phyloP scores from a whole-genome alignment of 2,797 vertebrate species.

The Eulemur rubriventer region DNA sequence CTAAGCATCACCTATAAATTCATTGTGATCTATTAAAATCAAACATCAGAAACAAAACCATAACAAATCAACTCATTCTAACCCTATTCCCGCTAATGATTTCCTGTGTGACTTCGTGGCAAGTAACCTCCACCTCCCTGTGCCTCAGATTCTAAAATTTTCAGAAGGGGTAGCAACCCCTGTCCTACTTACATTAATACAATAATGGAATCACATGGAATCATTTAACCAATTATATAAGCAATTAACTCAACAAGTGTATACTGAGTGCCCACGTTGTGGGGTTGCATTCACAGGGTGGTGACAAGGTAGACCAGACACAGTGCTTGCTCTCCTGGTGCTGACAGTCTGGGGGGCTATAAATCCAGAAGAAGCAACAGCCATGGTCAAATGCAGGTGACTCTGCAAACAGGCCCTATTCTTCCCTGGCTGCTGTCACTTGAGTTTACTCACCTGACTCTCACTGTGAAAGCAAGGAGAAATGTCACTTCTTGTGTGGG shows the following conservation, averaged over 20 bases:
- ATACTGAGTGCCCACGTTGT: not conserved
- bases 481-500: not conserved
- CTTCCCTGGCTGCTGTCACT: no score
- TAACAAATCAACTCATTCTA: not conserved
- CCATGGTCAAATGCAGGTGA: not conserved
- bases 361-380: not conserved
- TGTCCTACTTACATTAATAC: not conserved
- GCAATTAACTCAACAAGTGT: not conserved
- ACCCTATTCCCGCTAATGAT: not conserved
- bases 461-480: not conserved
- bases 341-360: not conserved
- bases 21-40: not conserved
- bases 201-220: not conserved
- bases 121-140: not conserved
- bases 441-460: not conserved
- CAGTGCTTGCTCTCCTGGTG: not conserved
- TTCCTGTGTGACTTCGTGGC: not conserved
- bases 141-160: not conserved
- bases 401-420: not conserved
- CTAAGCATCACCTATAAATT: not conserved
- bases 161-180: not conserved
- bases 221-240: not conserved
- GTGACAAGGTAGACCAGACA: not conserved
- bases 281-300: not conserved
- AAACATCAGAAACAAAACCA: conserved; percentile 7